These are phyloP conservation scores for Siderastrea radians DNA, from an alignment of 92 coral and sea anemone genomes.

Conservation along the genomic window DNA sequence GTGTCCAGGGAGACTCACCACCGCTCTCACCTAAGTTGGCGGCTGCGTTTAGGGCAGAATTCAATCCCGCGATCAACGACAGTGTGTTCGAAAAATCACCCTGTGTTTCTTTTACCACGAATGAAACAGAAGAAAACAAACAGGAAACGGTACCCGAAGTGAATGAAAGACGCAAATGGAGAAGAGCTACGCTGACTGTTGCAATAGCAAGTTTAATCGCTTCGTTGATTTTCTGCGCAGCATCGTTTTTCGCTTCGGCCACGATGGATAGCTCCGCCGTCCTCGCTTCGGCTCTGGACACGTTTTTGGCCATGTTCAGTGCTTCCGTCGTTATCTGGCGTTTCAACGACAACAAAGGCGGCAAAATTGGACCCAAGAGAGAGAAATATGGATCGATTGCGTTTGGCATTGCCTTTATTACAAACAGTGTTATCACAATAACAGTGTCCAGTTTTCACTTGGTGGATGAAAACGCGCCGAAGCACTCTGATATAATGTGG, in stretches of 20 bases:
- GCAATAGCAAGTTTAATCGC: slow-evolving; percentile 5
- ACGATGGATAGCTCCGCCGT: slow-evolving; percentile 18
- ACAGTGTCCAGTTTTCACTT: neutral
- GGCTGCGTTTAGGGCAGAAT: slow-evolving; percentile 29
- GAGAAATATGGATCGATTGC: slow-evolving; percentile 32
- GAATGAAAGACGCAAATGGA: slow-evolving; percentile 18
- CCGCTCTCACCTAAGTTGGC: slow-evolving; percentile 19
- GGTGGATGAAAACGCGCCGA: neutral
- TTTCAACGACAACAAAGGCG: neutral
- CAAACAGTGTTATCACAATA: neutral
- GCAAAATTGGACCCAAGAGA: neutral
- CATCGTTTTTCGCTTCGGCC: slow-evolving; percentile 19
- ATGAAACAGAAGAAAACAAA: slow-evolving; percentile 1
- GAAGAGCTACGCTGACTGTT: slow-evolving; percentile 20
- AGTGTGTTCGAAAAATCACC: slow-evolving; percentile 4
- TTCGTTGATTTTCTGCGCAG: slow-evolving; percentile 12
- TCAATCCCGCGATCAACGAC: slow-evolving; percentile 21
- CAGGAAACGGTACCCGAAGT: neutral
- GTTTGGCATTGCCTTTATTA: slow-evolving; percentile 19
- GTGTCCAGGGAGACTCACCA: slow-evolving; percentile 4
- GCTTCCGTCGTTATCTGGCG: slow-evolving; percentile 28
- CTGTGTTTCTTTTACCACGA: slow-evolving; percentile 12
- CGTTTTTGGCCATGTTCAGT: slow-evolving; percentile 14
- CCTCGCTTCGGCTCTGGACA: slow-evolving; percentile 22
- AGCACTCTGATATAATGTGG: neutral